Conservation (phyloP, 2,113 vertebrate species). For the Formicarius rufipectus region DNA sequence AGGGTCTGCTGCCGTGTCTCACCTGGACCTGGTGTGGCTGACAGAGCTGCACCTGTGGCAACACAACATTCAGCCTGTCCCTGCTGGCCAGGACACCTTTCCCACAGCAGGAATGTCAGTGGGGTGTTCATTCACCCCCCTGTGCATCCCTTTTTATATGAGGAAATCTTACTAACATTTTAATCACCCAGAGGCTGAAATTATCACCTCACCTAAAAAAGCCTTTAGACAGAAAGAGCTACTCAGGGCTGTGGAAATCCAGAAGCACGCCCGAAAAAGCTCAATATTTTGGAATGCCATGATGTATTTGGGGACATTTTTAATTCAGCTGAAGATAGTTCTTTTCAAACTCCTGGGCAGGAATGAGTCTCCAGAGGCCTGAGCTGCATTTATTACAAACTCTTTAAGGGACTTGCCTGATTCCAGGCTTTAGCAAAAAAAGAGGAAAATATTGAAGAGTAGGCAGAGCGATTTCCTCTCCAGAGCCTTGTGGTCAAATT, state of each 20-base stretch:
- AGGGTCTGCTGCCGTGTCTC: not conserved
- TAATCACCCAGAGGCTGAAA: not conserved
- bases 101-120: not conserved
- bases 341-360: constrained; percentile 17
- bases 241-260: not conserved
- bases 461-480: constrained; percentile 46
- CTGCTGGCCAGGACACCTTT: not conserved
- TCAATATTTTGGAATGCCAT: not conserved
- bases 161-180: not conserved
- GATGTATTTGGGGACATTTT: not conserved
- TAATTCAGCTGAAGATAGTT: constrained; percentile 9
- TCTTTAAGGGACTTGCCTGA: constrained; percentile 21
- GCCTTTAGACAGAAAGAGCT: not conserved
- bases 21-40: accelerated
- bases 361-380: constrained; percentile 19
- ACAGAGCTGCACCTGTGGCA: not conserved
- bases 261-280: not conserved
- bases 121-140: not conserved
- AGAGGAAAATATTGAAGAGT: constrained; percentile 38
- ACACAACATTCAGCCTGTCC: not conserved
- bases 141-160: not conserved
- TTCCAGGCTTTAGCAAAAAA: not conserved
- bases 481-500: constrained; percentile 43
- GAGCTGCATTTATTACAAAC: constrained; percentile 28
- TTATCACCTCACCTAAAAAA: not conserved